These are phyloP conservation scores for Metalampra italica DNA, from an alignment of 2,888 invertebrate genomes.

Conservation along the genomic window DNA sequence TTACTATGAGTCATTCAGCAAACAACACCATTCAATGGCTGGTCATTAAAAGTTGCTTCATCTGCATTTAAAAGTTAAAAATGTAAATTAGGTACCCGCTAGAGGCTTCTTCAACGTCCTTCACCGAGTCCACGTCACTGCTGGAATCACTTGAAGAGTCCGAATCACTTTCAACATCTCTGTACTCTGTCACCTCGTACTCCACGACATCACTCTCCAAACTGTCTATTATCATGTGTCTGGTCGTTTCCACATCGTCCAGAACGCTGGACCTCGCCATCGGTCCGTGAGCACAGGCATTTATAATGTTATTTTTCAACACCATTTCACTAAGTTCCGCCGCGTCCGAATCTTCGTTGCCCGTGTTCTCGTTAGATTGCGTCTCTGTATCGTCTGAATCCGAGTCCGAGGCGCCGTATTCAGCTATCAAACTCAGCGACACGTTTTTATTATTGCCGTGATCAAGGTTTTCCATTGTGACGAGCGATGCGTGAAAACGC, in stretches of 20 bases:
- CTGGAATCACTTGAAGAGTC: slow-evolving; percentile 51
- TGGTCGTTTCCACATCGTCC: slow-evolving; percentile 49
- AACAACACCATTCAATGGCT: too few relatives aligned
- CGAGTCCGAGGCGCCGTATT: slow-evolving; percentile 67
- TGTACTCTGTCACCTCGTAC: slow-evolving; percentile 67
- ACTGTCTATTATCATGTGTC: slow-evolving; percentile 70
- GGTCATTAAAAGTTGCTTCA: too few relatives aligned
- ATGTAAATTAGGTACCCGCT: slow-evolving; percentile 45
- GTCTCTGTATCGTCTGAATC: slow-evolving; percentile 63
- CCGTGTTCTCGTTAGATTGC: slow-evolving; percentile 41
- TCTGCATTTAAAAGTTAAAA: background rate
- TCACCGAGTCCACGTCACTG: slow-evolving; percentile 66
- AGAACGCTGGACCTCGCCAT: slow-evolving; percentile 38
- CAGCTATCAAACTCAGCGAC: slow-evolving; percentile 67
- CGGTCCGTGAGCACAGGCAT: slow-evolving; percentile 72
- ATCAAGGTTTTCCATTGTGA: slow-evolving; percentile 68
- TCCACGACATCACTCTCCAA: slow-evolving; percentile 62
- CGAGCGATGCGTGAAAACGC: slow-evolving; percentile 22
- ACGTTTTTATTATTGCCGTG: slow-evolving; percentile 67
- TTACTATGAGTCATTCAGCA: too few relatives aligned
- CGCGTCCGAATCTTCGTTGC: slow-evolving; percentile 59
- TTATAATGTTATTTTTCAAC: slow-evolving; percentile 71
- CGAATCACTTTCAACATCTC: slow-evolving; percentile 51
- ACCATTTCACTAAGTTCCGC: slow-evolving; percentile 71
- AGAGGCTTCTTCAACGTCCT: slow-evolving; percentile 62